Evolutionary conservation across 2,888 invertebrate genomes (phyloP).

Genomic region (Autographa gamma): DNA sequence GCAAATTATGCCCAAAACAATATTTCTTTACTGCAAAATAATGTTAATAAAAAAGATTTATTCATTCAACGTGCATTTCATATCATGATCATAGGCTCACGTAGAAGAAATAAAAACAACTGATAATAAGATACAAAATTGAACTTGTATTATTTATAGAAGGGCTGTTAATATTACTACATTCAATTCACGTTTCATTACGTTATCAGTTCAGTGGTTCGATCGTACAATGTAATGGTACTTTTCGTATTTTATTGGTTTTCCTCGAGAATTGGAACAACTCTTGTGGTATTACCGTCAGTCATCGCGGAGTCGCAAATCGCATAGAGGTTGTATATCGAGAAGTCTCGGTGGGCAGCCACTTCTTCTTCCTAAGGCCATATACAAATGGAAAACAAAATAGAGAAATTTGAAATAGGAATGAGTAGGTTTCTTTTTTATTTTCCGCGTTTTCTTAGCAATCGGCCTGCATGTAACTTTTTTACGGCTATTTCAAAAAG

Average conservation of each 20-base stretch:
- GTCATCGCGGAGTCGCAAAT: constrained; percentile 61
- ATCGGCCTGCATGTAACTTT: too few species aligned
- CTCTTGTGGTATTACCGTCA: constrained; percentile 70
- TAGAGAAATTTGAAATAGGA: neutral
- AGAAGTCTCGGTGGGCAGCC: constrained; percentile 40
- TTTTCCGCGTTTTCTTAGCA: too few species aligned
- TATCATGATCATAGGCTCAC: constrained; percentile 18
- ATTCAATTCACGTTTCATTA: constrained; percentile 65
- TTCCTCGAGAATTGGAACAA: constrained; percentile 62
- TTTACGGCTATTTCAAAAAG: too few species aligned
- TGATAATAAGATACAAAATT: constrained; percentile 29
- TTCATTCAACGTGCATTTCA: constrained; percentile 26
- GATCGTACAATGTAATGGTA: constrained; percentile 57
- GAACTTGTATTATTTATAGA: constrained; percentile 50
- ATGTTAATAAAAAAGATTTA: constrained; percentile 18
- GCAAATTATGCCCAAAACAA: neutral
- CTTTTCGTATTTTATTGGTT: constrained; percentile 69
- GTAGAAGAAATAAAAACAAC: constrained; percentile 33
- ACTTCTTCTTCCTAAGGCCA: constrained; percentile 36
- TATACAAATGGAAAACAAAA: constrained; percentile 29
- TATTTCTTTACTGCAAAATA: neutral
- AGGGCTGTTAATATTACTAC: constrained; percentile 54
- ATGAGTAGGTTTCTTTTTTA: neutral
- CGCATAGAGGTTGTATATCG: constrained; percentile 31
- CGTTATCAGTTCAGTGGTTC: constrained; percentile 64